These are phyloP conservation scores for Ceratothoa steindachneri DNA, from an alignment of 2,888 invertebrate species.

Conservation along the genomic window DNA sequence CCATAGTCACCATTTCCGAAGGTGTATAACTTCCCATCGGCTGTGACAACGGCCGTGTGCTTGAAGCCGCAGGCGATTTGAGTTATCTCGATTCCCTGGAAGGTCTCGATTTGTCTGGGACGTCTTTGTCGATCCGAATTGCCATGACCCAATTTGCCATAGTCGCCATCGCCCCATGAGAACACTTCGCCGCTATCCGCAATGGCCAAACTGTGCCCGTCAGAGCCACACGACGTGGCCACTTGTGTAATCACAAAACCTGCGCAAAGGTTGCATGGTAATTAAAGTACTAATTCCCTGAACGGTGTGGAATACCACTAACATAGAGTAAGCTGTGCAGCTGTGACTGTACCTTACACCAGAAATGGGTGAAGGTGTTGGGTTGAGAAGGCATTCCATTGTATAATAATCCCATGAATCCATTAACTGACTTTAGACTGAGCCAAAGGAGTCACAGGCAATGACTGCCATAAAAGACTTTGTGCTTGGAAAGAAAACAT, in stretches of 20 bases:
- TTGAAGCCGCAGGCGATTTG: conserved; percentile 48
- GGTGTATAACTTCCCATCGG: conserved; percentile 63
- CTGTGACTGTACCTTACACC: too few species aligned
- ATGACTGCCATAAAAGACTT: too few species aligned
- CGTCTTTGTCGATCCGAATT: conserved; percentile 63
- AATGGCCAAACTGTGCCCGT: conserved; percentile 63
- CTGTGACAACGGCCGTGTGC: conserved; percentile 58
- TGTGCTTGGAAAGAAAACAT: too few species aligned
- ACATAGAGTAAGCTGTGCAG: too few species aligned
- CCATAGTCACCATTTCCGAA: conserved; percentile 67
- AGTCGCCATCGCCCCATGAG: conserved; percentile 66
- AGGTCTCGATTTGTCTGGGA: conserved; percentile 62
- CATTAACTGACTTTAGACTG: too few species aligned
- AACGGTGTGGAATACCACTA: too few species aligned
- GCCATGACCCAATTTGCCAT: conserved; percentile 65
- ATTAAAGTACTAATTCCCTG: too few species aligned
- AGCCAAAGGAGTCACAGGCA: too few species aligned
- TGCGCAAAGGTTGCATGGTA: too few species aligned
- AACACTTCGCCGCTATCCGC: conserved; percentile 66
- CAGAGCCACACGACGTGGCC: conserved; percentile 63
- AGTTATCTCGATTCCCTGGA: conserved; percentile 61
- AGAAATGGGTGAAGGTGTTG: too few species aligned
- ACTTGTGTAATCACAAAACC: conserved; percentile 63
- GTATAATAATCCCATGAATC: too few species aligned
- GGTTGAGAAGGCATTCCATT: too few species aligned